Conservation (phyloP, 2,888 invertebrate genomes). For the Therioaphis trifolii region DNA sequence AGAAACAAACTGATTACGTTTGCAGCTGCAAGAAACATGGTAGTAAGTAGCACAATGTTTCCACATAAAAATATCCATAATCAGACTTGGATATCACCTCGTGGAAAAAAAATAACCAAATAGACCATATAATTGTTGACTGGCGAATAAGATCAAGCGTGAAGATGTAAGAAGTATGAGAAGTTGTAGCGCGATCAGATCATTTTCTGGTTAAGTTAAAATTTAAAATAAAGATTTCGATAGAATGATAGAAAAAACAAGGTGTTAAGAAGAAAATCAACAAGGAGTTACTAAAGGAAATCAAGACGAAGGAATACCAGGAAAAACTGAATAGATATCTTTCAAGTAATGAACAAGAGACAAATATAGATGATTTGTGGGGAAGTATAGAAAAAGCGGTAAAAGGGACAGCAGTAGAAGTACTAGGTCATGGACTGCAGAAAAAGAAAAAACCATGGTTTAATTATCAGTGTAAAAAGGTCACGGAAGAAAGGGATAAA, state of each 20-base stretch:
- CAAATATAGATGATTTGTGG: background rate
- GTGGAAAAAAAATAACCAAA: constrained; percentile 56
- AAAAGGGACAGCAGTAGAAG: too few species aligned
- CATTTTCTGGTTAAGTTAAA: constrained; percentile 62
- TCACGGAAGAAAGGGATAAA: background rate
- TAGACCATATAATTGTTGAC: constrained; percentile 63
- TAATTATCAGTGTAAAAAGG: constrained; percentile 9
- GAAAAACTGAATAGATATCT: background rate
- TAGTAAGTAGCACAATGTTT: too few species aligned
- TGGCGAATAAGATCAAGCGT: constrained; percentile 37
- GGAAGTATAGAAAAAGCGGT: too few species aligned
- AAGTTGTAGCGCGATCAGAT: constrained; percentile 63
- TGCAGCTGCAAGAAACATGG: too few species aligned
- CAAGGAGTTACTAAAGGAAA: background rate
- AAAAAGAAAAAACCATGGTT: constrained; percentile 5
- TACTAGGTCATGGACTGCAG: too few species aligned
- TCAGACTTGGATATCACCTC: constrained; percentile 47
- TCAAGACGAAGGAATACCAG: background rate
- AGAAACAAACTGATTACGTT: too few species aligned
- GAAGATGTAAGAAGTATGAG: constrained; percentile 42
- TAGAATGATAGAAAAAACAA: background rate
- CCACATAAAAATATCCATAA: too few species aligned
- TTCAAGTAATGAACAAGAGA: background rate
- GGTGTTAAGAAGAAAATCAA: background rate
- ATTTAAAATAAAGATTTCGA: constrained; percentile 48